A percentile compares a stretch with the other conserved stretches of the same genome.
Evolutionary conservation across 2,113 vertebrate genomes (phyloP).

Genomic region (Globicephala melas): DNA sequence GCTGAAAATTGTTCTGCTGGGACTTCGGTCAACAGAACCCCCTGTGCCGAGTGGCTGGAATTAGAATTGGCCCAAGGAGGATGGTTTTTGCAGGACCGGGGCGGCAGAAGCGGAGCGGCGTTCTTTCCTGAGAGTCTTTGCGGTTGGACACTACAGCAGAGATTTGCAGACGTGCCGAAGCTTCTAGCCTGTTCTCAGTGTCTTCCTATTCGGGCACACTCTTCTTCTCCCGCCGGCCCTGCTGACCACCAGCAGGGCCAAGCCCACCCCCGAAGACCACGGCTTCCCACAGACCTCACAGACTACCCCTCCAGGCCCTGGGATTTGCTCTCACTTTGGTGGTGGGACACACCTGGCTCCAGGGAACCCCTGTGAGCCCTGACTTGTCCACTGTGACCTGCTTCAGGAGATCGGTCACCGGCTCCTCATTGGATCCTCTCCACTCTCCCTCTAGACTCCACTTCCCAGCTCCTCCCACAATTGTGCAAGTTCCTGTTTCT

Average conservation of each 20-base stretch:
- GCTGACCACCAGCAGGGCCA: neutral
- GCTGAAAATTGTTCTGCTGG: neutral
- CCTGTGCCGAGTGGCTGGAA: neutral
- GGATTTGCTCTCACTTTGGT: rapidly evolving
- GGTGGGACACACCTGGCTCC: neutral
- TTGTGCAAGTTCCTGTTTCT: neutral
- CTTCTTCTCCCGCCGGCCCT: rapidly evolving
- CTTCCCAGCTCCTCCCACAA: neutral
- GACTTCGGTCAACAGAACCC: too few relatives aligned
- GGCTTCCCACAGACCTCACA: neutral
- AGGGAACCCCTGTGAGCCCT: neutral
- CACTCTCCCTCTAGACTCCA: neutral
- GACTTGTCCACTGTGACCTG: neutral
- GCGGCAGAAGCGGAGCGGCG: rapidly evolving
- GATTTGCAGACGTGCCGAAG: rapidly evolving
- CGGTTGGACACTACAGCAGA: rapidly evolving
- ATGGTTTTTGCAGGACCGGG: rapidly evolving
- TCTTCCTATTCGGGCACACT: too few relatives aligned
- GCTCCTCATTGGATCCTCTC: neutral
- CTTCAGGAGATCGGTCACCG: neutral
- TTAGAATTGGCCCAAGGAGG: too few relatives aligned
- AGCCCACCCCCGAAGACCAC: neutral
- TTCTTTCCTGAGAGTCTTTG: neutral
- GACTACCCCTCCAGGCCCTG: neutral
- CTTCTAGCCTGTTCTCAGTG: too few relatives aligned